Conservation (phyloP, 2,113 vertebrate species). For the Myrmophylax atrothorax region DNA sequence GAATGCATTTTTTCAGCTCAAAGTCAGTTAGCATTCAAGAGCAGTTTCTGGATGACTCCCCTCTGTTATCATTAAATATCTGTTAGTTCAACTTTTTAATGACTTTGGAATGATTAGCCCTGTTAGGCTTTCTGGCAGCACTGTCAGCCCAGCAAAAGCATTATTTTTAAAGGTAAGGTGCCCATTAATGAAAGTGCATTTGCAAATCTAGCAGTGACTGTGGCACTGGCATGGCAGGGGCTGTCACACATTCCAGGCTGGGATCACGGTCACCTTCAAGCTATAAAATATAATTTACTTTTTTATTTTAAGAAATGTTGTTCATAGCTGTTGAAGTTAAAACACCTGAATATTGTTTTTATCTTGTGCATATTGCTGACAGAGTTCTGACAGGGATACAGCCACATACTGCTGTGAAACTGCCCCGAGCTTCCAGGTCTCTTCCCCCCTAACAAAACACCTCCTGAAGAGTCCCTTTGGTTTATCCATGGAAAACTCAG, state of each 20-base stretch:
- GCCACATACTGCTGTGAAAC: background rate
- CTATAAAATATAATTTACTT: background rate
- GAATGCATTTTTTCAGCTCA: slow-evolving; percentile 46
- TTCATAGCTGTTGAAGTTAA: background rate
- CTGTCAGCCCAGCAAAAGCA: background rate
- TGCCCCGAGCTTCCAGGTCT: background rate
- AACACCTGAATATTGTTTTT: background rate
- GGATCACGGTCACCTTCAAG: slow-evolving; percentile 34
- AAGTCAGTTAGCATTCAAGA: slow-evolving; percentile 39
- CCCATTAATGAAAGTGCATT: slow-evolving; percentile 12
- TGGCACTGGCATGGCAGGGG: slow-evolving; percentile 20
- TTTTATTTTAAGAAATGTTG: background rate
- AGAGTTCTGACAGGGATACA: background rate
- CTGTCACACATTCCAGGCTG: slow-evolving; percentile 30
- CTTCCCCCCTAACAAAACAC: background rate
- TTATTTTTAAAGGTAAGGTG: slow-evolving; percentile 36
- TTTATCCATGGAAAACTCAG: background rate
- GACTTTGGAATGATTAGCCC: slow-evolving; percentile 6
- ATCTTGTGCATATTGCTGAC: background rate
- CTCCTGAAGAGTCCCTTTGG: background rate
- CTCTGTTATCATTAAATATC: slow-evolving; percentile 45
- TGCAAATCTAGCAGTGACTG: slow-evolving; percentile 17
- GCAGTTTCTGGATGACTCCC: slow-evolving; percentile 5
- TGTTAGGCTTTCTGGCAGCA: slow-evolving; percentile 1
- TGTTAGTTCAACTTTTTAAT: slow-evolving; percentile 36